phyloP scores from a whole-genome alignment of 2,113 vertebrate genomes.

The Pimephales promelas region DNA sequence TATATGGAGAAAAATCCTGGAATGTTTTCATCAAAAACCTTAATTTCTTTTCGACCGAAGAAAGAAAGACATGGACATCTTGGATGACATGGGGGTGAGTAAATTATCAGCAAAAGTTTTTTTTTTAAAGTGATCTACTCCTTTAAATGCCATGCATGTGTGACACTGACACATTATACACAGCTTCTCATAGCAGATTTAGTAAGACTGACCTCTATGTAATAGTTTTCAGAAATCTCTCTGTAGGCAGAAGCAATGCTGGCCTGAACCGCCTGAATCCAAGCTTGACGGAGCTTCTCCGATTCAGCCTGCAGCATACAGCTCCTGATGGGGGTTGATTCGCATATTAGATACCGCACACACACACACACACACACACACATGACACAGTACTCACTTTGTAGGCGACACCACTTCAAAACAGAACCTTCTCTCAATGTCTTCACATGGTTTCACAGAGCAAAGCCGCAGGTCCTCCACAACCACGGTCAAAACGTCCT shows the following conservation, averaged over 20 bases:
- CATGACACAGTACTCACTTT: constrained; percentile 79
- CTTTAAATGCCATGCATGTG: too few species aligned
- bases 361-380: constrained; percentile 12
- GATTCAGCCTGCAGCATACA: constrained; percentile 98
- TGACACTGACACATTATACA: not conserved
- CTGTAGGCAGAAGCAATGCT: constrained; percentile 97
- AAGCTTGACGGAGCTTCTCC: constrained; percentile 92
- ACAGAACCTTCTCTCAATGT: constrained; percentile 95
- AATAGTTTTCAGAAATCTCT: constrained; percentile 81
- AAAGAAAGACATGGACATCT: too few species aligned
- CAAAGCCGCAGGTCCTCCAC: constrained; percentile 94
- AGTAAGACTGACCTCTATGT: constrained; percentile 68
- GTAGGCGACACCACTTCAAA: constrained; percentile 98
- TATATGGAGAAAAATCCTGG: too few species aligned
- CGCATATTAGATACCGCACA: constrained; percentile 1
- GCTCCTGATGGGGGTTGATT: constrained; percentile 78
- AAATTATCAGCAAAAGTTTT: too few species aligned
- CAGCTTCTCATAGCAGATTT: not conserved
- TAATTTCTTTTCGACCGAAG: too few species aligned
- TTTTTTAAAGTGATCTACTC: too few species aligned
- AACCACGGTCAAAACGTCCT: constrained; percentile 96
- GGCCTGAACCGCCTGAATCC: constrained; percentile 97
- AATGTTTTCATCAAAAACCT: too few species aligned
- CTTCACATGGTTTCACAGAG: constrained; percentile 95
- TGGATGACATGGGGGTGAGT: too few species aligned